These are phyloP conservation scores for Suillia variegata DNA, from an alignment of 2,888 invertebrate species.

Conservation along the genomic window DNA sequence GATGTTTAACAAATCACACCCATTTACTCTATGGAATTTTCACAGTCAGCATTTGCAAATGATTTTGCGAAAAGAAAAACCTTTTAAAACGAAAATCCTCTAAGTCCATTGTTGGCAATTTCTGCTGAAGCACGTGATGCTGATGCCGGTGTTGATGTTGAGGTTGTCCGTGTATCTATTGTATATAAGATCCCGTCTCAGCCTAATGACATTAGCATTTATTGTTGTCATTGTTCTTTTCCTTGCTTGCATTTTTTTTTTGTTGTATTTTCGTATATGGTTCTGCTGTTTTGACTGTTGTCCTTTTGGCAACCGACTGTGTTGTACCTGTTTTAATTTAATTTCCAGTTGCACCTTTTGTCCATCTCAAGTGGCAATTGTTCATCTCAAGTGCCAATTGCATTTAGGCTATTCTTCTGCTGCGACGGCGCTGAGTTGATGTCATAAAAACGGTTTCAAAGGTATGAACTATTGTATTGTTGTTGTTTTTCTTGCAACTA, in stretches of 20 bases:
- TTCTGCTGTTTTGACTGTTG: neutral
- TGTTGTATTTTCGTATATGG: neutral
- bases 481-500: constrained; percentile 24
- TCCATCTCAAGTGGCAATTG: constrained; percentile 6
- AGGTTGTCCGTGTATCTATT: too few species aligned
- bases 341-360: constrained; percentile 12
- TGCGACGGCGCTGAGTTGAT: constrained; percentile 20
- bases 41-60: too few species aligned
- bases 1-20: too few species aligned
- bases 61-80: too few species aligned
- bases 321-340: constrained; percentile 19
- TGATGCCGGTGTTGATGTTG: too few species aligned
- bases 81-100: too few species aligned
- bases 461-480: constrained; percentile 28
- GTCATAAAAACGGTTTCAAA: constrained; percentile 32
- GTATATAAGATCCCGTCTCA: too few species aligned
- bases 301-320: neutral
- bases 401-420: constrained; percentile 26
- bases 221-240: constrained; percentile 5
- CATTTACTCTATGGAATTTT: too few species aligned
- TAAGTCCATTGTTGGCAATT: too few species aligned
- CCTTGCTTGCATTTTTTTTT: neutral
- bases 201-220: neutral
- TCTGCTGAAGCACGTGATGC: too few species aligned
- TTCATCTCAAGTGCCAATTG: constrained; percentile 13